These are phyloP conservation scores for Drosophila neotestacea DNA, from an alignment of 2,888 invertebrate genomes.

Conservation along the genomic window DNA sequence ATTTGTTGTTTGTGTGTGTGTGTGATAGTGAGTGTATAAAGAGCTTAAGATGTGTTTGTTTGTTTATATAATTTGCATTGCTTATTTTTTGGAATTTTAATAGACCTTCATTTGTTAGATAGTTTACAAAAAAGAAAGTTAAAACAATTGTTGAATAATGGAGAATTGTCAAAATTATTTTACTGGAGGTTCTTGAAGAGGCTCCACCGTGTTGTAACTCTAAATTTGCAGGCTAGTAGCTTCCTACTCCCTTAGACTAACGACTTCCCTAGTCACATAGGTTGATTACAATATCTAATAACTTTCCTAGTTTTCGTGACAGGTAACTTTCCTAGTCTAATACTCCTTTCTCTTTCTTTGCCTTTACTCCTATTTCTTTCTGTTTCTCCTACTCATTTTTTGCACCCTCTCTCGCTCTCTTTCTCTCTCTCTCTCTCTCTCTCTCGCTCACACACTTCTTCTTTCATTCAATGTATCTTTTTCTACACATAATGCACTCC, in stretches of 20 bases:
- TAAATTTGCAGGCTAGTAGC: not conserved
- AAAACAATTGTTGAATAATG: not conserved
- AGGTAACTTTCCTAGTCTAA: too few species aligned
- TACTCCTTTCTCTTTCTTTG: not conserved
- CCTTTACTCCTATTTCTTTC: not conserved
- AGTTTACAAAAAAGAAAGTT: not conserved
- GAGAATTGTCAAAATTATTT: not conserved
- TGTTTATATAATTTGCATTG: slow-evolving; percentile 13
- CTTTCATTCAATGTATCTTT: too few species aligned
- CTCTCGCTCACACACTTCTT: not conserved
- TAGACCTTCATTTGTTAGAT: not conserved
- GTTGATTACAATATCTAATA: too few species aligned
- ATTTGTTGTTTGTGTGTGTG: slow-evolving; percentile 18
- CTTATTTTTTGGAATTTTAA: not conserved
- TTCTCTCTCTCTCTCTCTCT: not conserved
- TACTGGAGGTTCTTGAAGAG: not conserved
- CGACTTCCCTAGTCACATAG: too few species aligned
- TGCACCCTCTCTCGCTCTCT: not conserved
- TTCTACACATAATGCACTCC: too few species aligned
- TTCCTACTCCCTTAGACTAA: too few species aligned
- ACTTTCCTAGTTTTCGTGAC: too few species aligned
- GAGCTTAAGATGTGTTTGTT: slow-evolving; percentile 15
- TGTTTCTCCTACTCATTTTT: not conserved
- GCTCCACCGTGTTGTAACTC: not conserved
- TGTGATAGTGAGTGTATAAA: slow-evolving; percentile 9